These are phyloP conservation scores for Chelidonichthys spinosus DNA, from an alignment of 2,797 vertebrate species.

Conservation along the genomic window DNA sequence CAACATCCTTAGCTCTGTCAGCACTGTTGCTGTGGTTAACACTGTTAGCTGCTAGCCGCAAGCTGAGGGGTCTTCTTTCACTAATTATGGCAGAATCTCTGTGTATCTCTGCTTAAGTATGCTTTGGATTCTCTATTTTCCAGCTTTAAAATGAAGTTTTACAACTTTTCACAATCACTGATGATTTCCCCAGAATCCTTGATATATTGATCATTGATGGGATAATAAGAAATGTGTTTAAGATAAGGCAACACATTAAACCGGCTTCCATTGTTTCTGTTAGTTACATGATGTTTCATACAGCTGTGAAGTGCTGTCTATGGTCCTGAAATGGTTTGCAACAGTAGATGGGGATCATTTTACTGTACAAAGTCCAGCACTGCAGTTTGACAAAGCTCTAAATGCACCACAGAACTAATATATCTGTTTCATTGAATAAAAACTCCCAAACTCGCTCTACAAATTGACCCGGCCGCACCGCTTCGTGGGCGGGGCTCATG, in stretches of 20 bases:
- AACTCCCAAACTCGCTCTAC: background rate
- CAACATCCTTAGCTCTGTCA: too few relatives aligned
- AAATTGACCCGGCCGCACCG: background rate
- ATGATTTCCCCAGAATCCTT: background rate
- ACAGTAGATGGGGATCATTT: background rate
- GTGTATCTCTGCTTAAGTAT: too few relatives aligned
- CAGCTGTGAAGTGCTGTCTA: conserved; percentile 84
- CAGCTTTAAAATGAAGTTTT: background rate
- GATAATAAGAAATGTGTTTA: background rate
- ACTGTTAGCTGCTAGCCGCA: background rate
- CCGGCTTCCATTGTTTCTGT: background rate
- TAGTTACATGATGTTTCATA: background rate
- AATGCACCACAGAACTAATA: background rate
- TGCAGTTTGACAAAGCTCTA: background rate
- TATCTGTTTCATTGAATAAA: conserved; percentile 6
- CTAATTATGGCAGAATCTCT: too few relatives aligned
- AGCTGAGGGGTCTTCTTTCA: background rate
- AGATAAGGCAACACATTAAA: background rate
- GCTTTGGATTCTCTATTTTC: background rate
- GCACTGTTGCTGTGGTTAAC: background rate
- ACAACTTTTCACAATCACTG: background rate
- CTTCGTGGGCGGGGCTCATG: background rate
- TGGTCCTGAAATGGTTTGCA: conserved; percentile 87
- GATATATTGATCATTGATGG: background rate
- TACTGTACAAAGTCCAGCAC: background rate